Base-by-base conservation (phyloP, 2,797 vertebrate genomes). In the Dendrocincla fuliginosa region DNA sequence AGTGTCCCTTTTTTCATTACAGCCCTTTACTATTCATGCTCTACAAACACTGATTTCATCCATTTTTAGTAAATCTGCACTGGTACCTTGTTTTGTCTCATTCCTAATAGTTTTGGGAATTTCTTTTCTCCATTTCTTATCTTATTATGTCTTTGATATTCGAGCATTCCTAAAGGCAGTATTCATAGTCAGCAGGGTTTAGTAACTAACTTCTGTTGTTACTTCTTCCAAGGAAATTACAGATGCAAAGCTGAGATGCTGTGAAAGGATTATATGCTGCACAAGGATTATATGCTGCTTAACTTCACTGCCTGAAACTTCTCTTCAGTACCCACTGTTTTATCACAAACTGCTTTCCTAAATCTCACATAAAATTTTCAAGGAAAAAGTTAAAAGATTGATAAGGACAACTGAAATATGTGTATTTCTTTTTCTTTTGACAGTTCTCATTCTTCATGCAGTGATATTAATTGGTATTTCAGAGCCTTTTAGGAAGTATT, bases 21-120 rank as follows among this genome's bases (percentile, higher is more conserved):
- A 42, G 59, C 15, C 13, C 23, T 80, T 46, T 55, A 27, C 4
- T 33, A 78, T 50, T 12, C 8, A 3, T 69, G 47, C 6, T 41
- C 22, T 80, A 18, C 22, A 39, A 30, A 44, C 55, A 78, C 13
- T 10, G 9, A 64, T 47, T 42, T 12, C 0, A 10, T 56, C 5
- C 5, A 6, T 52, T 78, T 73, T 44, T 68, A 6, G 14, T 41
- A 32, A 76, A 3, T 14, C 32, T 76, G 5, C 6, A 14, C n/a
- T 42, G 13, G 2, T 77, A 4, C 56, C 16, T 50, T 75, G 60
- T 75, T 56, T 35, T 33, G n/a, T 18, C 22, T 68, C n/a, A 24
- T 59, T 68, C 6, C 6, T 2, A n/a, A 6, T 37, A 73, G 16
- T 27, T 79, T 42, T 39, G 3, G 1, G 0, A 5, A 5, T 10